Percentiles rank a stretch among this genome's conserved stretches.
Conservation (phyloP, 2,888 invertebrate genomes). For the Agrotis ipsilon region DNA sequence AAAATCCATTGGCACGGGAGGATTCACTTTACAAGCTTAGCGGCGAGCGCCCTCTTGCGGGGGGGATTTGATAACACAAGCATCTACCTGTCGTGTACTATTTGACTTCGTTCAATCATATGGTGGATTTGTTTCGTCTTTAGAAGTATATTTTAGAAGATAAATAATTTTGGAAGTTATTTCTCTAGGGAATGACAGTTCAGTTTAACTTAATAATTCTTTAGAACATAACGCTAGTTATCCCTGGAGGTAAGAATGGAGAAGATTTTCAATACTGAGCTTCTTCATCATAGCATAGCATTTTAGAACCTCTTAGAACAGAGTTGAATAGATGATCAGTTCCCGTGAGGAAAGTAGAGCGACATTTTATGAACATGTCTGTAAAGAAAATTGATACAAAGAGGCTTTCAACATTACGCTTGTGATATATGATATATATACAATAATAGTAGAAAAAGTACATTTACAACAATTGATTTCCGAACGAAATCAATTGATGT, state of each 20-base stretch:
- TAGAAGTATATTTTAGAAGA: not conserved
- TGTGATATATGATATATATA: too few species aligned
- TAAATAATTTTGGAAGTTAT: not conserved
- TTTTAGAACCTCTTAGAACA: too few species aligned
- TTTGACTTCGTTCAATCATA: conserved; percentile 40
- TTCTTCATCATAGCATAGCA: too few species aligned
- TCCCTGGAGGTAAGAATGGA: not conserved
- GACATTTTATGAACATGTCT: too few species aligned
- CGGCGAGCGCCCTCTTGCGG: conserved; percentile 37
- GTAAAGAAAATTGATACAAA: not conserved
- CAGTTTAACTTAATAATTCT: not conserved
- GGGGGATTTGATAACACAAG: conserved; percentile 14
- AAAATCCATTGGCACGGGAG: conserved; percentile 62
- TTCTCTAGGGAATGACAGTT: not conserved
- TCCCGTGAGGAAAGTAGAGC: not conserved
- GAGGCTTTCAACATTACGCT: conserved; percentile 6
- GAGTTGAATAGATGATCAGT: not conserved
- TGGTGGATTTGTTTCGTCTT: conserved; percentile 23
- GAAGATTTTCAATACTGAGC: too few species aligned
- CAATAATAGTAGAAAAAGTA: too few species aligned
- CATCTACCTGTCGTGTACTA: conserved; percentile 21
- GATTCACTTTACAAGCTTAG: conserved; percentile 48
- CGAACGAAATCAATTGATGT: too few species aligned
- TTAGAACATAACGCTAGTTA: not conserved
- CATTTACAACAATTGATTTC: too few species aligned